Evolutionary conservation across 2,797 vertebrate species (phyloP).

Genomic region (Cynopterus sphinx): DNA sequence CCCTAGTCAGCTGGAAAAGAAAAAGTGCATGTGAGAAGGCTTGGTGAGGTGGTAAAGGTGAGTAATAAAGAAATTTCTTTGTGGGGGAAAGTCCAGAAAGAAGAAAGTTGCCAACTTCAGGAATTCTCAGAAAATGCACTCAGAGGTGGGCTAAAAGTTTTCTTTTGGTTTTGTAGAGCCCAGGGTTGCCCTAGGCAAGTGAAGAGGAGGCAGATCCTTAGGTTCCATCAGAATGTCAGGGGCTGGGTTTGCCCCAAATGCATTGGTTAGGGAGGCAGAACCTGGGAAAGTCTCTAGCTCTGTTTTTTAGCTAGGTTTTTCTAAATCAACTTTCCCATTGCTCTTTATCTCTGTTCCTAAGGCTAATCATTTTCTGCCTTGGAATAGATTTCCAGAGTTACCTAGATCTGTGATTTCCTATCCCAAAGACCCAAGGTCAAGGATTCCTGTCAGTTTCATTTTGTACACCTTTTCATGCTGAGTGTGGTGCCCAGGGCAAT

Average conservation of each 20-base stretch:
- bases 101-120: neutral
- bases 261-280: neutral
- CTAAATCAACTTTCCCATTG: neutral
- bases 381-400: neutral
- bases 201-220: neutral
- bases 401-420: neutral
- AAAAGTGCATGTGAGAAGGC: neutral
- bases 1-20: neutral
- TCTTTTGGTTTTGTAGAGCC: neutral
- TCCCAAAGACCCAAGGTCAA: neutral
- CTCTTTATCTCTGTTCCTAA: neutral
- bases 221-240: neutral
- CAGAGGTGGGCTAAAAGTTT: neutral
- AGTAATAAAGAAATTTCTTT: neutral
- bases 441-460: neutral
- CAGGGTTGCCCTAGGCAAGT: neutral
- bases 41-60: neutral
- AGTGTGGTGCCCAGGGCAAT: neutral
- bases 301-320: neutral
- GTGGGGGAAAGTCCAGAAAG: neutral
- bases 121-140: neutral
- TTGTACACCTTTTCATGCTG: neutral
- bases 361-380: neutral
- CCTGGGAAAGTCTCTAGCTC: rapidly evolving
- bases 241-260: neutral